Evolutionary conservation across 2,888 invertebrate species (phyloP).

Genomic region (Sminthurides aquaticus): DNA sequence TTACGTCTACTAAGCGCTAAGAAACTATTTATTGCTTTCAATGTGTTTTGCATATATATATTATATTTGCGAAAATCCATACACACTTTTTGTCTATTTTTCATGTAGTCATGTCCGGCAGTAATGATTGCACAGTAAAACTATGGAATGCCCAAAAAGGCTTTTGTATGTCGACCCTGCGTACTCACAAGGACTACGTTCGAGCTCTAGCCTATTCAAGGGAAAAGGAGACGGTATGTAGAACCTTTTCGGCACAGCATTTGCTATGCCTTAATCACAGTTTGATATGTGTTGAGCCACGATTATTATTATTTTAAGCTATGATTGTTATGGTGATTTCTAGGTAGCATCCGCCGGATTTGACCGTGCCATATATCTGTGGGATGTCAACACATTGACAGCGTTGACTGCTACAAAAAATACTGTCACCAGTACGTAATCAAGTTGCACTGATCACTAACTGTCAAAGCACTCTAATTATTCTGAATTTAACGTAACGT

Average conservation of each 20-base stretch:
- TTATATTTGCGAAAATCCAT: no score
- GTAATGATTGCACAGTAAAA: constrained; percentile 98
- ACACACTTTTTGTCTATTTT: no score
- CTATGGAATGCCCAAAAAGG: constrained; percentile 99
- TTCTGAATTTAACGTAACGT: background rate
- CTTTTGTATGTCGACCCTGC: constrained; percentile 95
- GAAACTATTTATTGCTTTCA: no score
- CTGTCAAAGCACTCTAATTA: constrained; percentile 1
- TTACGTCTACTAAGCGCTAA: background rate
- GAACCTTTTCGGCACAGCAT: background rate
- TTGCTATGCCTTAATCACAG: background rate
- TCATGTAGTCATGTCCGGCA: constrained; percentile 97
- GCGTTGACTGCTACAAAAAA: constrained; percentile 97
- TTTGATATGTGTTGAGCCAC: background rate
- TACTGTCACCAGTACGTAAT: constrained; percentile 80
- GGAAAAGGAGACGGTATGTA: constrained; percentile 63
- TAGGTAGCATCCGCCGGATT: constrained; percentile 94
- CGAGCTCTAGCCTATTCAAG: constrained; percentile 95
- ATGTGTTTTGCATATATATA: no score
- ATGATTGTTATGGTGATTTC: constrained; percentile 13
- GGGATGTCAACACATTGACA: constrained; percentile 97
- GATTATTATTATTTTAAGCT: no score
- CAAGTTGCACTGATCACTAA: background rate
- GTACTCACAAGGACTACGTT: constrained; percentile 98
- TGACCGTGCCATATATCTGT: constrained; percentile 91